Evolutionary conservation across 1,140 invertebrate species (phyloP), one percentile per base, ranked within the genome.

Genomic region (Nasonia vitripennis): DNA sequence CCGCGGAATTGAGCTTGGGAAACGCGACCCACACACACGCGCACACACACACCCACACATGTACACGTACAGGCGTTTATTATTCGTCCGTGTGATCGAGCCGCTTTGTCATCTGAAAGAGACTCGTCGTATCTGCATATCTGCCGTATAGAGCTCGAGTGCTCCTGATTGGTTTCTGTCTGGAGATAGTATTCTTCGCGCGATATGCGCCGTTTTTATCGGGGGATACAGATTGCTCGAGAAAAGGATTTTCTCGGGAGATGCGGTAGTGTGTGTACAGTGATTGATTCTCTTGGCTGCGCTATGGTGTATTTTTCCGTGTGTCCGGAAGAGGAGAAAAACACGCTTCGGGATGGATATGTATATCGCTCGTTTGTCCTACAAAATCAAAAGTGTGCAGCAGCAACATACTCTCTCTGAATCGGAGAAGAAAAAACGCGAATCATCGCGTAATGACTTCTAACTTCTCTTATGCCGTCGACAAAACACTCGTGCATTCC

Each of bases 21-120:
- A 55, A 55, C 17, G 51, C 17, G 51, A 55, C 20, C 51, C 17
- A 20, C 17, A 17, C 11, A 55, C 12, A 55, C 4, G 0, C 1
- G 20, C 17, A 55, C 51, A 55, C 51, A 51, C 48, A 17, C 14
- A n/a, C 74, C 27, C 73, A 45, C 5, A 41, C n/a, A 67, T 1
- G 0, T 1, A n/a, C 74, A 34, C 73, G 55, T 11, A 41, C n/a
- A 67, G 67, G 84, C 88, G 81, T 89, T 89, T 88, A 88, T 89
- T 88, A 88, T 87, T 87, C 81, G 37, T 55, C 3, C 27, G 62
- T 23, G 20, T 86, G 71, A 74, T 87, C 82, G 87, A 89, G 78
- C 62, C 87, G 79, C 83, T 87, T 88, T 87, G 83, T 86, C 83
- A 81, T 78, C 67, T 78, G 55, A 62, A 6, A 62, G 55, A 62